Conservation (phyloP, 2,888 invertebrate species). For the Acanthosoma haemorrhoidale region DNA sequence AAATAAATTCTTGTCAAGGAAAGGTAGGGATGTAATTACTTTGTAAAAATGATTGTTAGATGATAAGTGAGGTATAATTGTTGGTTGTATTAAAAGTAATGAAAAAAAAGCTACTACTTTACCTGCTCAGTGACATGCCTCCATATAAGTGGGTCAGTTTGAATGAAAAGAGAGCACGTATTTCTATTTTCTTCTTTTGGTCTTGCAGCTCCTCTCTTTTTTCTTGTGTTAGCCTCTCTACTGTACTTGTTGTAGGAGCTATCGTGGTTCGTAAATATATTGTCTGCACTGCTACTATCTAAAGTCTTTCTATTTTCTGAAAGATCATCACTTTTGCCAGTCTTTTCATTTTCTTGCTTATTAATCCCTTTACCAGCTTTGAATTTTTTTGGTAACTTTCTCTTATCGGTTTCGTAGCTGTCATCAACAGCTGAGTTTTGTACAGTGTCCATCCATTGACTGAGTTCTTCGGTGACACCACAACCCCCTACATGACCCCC, state of each 20-base stretch:
- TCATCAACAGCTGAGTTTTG: constrained; percentile 50
- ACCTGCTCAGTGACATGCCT: constrained; percentile 84
- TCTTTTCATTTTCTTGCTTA: constrained; percentile 7
- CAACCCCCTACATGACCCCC: constrained; percentile 79
- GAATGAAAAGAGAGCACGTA: constrained; percentile 92
- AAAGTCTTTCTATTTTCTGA: constrained; percentile 11
- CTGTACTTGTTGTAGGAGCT: constrained; percentile 68
- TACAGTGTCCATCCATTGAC: constrained; percentile 87
- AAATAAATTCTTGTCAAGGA: too few relatives aligned
- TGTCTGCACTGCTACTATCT: constrained; percentile 19
- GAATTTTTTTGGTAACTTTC: constrained; percentile 38
- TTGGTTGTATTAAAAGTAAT: too few relatives aligned
- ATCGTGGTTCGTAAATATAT: constrained; percentile 44
- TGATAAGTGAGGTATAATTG: too few relatives aligned
- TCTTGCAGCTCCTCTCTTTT: constrained; percentile 52
- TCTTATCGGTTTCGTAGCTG: constrained; percentile 28
- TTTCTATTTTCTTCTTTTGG: constrained; percentile 69
- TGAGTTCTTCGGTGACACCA: constrained; percentile 79
- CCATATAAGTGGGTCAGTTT: constrained; percentile 98
- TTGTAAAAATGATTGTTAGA: too few relatives aligned
- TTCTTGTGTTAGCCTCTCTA: constrained; percentile 61
- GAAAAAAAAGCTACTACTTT: constrained; percentile 48
- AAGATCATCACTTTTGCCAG: constrained; percentile 19
- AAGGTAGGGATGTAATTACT: too few relatives aligned
- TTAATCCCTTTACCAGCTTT: constrained; percentile 3